Evolutionary conservation across 2,797 vertebrate genomes (phyloP), one percentile per base, ranked within the genome.

Genomic region (Darevskia nairensis): DNA sequence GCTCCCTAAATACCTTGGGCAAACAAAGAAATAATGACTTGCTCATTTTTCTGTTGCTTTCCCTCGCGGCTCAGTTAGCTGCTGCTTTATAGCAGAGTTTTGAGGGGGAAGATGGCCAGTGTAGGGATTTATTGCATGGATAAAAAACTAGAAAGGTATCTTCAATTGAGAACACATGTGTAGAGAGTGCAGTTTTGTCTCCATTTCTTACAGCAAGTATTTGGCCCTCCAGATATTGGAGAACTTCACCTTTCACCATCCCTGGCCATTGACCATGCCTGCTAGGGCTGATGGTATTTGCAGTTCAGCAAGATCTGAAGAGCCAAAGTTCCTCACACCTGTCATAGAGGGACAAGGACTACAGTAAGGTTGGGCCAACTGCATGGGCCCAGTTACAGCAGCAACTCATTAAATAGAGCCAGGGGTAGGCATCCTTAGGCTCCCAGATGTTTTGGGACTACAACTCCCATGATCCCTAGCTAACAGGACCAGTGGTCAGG

Each of bases 21-120:
- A 89, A 86, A 89, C 83, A 86, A 86, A 76, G 78, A 81, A 86
- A 86, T 82, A 89, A 89, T 76, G 84, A 82, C 71, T 76, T 89
- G 79, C 79, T 86, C 72, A 32, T 88, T 61, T 85, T 77, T 85
- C 71, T 76, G 35, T 66, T 59, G 44, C 61, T 69, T 82, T 69
- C 79, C 71, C 78, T 64, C 59, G 32, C 55, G 79, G 27, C 27
- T 86, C 25, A 25, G 72, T 44, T 68, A n/a, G 17, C 50, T 76
- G 78, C 46, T 88, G n/a, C 44, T 50, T 82, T 82, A 76, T 21
- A 75, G 17, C n/a, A 80, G 69, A 85, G 10, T 41, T 85, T 55
- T 50, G 39, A 44, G n/a, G 27, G 39, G 27, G 78, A 81, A 80
- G 72, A 68, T 76, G 72, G 71, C 32, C 35, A 68, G 71, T 35